These are phyloP conservation scores for Drosophila buzzatii DNA, from an alignment of 2,888 invertebrate species.

Conservation along the genomic window DNA sequence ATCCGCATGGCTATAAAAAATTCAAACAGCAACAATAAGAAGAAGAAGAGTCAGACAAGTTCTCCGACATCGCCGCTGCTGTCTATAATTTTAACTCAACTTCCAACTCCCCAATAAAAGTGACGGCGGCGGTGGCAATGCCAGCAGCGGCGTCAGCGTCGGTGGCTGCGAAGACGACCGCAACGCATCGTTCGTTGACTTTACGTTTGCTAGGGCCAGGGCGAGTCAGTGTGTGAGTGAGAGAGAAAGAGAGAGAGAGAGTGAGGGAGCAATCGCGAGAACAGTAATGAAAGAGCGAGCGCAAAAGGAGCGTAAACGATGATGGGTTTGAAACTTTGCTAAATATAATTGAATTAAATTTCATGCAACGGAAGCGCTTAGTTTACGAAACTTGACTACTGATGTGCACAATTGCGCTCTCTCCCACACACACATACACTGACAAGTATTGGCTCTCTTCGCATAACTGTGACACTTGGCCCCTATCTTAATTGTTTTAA, in stretches of 20 bases:
- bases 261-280: too few species aligned
- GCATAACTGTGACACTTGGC: conserved; percentile 60
- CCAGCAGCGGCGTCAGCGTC: conserved; percentile 16
- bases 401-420: conserved; percentile 11
- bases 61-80: conserved; percentile 47
- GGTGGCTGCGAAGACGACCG: conserved; percentile 44
- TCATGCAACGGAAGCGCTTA: conserved; percentile 76
- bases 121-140: conserved; percentile 25
- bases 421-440: conserved; percentile 1
- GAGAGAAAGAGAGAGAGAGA: too few species aligned
- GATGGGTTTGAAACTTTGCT: conserved; percentile 70
- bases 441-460: conserved; percentile 18
- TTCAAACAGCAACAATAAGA: conserved; percentile 28
- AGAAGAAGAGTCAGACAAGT: conserved; percentile 61
- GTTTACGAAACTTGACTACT: conserved; percentile 60
- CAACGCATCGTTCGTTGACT: conserved; percentile 74
- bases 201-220: conserved; percentile 46
- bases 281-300: background rate
- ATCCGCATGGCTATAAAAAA: conserved; percentile 75
- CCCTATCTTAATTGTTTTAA: conserved; percentile 77
- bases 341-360: conserved; percentile 78
- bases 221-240: background rate
- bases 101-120: conserved; percentile 69
- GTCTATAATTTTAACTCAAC: conserved; percentile 66
- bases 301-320: conserved; percentile 21